A percentile compares a stretch with the other conserved stretches of the same genome.
phyloP scores from a whole-genome alignment of 92 coral and sea anemone species.

The Siderastrea radians region DNA sequence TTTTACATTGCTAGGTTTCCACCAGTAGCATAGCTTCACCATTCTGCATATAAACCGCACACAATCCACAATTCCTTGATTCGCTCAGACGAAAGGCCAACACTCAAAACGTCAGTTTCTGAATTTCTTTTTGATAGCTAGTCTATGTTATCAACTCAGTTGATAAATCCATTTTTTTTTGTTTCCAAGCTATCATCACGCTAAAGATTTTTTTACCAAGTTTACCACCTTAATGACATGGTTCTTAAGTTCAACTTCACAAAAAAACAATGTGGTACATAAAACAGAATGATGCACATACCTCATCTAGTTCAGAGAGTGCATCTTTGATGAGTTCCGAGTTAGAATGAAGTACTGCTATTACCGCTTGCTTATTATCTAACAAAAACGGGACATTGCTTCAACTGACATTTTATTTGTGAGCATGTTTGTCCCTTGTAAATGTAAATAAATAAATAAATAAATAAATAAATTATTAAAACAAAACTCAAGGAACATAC shows the following conservation, averaged over 20 bases:
- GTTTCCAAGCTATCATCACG: neutral
- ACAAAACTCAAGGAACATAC: too few species aligned
- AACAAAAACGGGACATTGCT: neutral
- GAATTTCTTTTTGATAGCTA: too few species aligned
- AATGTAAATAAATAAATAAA: neutral
- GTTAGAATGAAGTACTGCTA: constrained; percentile 72
- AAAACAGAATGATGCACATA: neutral
- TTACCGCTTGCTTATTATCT: constrained; percentile 89
- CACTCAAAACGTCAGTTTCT: too few species aligned
- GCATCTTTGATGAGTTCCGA: constrained; percentile 94
- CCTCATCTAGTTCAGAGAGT: constrained; percentile 88
- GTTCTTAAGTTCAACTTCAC: neutral
- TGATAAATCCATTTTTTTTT: too few species aligned
- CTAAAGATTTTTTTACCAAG: neutral
- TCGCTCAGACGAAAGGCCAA: too few species aligned
- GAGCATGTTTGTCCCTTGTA: neutral
- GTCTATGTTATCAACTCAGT: too few species aligned
- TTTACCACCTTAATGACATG: too few species aligned
- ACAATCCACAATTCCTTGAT: too few species aligned
- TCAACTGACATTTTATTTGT: neutral
- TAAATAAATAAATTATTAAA: too few species aligned
- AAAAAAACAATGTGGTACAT: neutral
- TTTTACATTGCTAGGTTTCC: too few species aligned
- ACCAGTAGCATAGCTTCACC: too few species aligned
- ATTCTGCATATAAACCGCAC: too few species aligned